Percentiles rank a stretch among this genome's conserved stretches.
Evolutionary conservation across 2,113 vertebrate genomes (phyloP).

Genomic region (Anser cygnoides): DNA sequence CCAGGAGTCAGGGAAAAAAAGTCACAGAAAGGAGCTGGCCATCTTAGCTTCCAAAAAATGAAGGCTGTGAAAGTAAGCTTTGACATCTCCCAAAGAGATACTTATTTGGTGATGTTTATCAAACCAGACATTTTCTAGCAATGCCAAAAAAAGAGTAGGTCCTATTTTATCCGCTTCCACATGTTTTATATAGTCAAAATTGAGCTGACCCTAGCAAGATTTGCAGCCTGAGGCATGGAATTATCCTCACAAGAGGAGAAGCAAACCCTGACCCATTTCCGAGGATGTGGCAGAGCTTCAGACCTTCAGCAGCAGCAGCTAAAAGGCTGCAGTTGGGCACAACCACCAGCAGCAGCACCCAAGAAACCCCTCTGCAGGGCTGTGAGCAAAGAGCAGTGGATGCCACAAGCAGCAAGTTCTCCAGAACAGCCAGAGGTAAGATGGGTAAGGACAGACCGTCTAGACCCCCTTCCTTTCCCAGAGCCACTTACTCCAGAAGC

Average conservation of each 20-base stretch:
- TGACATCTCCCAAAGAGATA: neutral
- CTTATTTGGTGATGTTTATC: neutral
- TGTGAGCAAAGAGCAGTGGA: rapidly evolving
- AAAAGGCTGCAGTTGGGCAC: neutral
- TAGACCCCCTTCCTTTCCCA: neutral
- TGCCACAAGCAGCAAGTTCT: rapidly evolving
- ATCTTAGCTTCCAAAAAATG: neutral
- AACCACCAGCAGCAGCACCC: neutral
- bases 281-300: neutral
- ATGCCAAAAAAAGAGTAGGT: neutral
- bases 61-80: neutral
- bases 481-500: neutral
- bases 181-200: neutral
- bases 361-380: neutral
- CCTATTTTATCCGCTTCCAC: neutral
- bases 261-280: neutral
- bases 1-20: neutral
- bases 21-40: neutral
- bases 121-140: neutral
- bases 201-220: neutral
- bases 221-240: neutral
- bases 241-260: neutral
- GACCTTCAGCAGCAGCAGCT: neutral
- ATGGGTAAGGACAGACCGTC: neutral
- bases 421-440: rapidly evolving